These are phyloP conservation scores for Oconnorella tubifera DNA, from an alignment of 2,888 invertebrate species.

Conservation along the genomic window DNA sequence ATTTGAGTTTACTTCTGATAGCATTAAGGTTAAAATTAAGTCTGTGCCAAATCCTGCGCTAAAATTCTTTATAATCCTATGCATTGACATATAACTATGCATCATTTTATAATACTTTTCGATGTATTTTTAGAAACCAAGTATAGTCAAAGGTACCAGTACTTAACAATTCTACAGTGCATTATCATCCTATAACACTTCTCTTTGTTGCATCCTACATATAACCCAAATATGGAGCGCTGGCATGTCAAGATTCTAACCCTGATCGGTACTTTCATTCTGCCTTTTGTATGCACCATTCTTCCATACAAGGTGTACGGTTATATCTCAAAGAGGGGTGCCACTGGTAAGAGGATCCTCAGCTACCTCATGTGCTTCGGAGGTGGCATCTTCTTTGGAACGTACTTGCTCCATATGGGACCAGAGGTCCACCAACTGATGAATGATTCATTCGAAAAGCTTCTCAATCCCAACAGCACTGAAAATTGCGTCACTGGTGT, in stretches of 20 bases:
- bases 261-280: slow-evolving; percentile 29
- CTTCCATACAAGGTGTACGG: slow-evolving; percentile 31
- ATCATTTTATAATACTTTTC: too few species aligned
- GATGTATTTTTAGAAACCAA: too few species aligned
- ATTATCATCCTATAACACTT: too few species aligned
- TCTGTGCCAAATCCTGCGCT: too few species aligned
- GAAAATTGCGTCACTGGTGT: slow-evolving; percentile 1
- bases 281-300: slow-evolving; percentile 33
- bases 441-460: slow-evolving; percentile 22
- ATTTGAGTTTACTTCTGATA: too few species aligned
- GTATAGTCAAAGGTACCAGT: too few species aligned
- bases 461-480: slow-evolving; percentile 4
- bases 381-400: slow-evolving; percentile 52
- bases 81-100: too few species aligned
- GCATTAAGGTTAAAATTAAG: too few species aligned
- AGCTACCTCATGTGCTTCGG: slow-evolving; percentile 46
- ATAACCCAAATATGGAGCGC: too few species aligned
- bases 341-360: slow-evolving; percentile 29
- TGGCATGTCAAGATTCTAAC: slow-evolving; percentile 32
- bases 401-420: slow-evolving; percentile 52
- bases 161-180: too few species aligned
- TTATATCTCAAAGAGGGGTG: slow-evolving; percentile 28
- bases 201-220: too few species aligned
- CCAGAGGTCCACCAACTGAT: slow-evolving; percentile 47
- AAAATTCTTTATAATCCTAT: too few species aligned